These are phyloP conservation scores for Acronicta aceris DNA, from an alignment of 2,888 invertebrate genomes.

Conservation along the genomic window DNA sequence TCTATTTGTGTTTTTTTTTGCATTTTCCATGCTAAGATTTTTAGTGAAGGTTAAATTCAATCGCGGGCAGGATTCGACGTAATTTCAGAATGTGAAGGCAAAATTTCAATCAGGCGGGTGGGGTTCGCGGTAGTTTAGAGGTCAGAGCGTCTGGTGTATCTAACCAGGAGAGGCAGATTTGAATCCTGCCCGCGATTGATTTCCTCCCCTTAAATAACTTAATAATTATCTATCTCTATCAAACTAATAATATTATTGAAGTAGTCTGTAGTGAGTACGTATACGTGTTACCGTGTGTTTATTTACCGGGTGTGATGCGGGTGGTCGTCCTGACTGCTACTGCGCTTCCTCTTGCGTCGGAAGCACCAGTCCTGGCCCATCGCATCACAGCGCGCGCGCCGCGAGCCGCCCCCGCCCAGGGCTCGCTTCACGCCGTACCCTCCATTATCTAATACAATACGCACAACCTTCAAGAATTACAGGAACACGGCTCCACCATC, in stretches of 20 bases:
- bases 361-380: constrained; percentile 94
- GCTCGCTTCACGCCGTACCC: constrained; percentile 76
- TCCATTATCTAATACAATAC: constrained; percentile 53
- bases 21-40: too few relatives aligned
- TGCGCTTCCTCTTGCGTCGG: constrained; percentile 92
- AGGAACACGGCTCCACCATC: constrained; percentile 38
- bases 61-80: too few relatives aligned
- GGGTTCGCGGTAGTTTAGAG: too few relatives aligned
- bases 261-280: background rate
- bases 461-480: constrained; percentile 38
- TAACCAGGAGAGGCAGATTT: too few relatives aligned
- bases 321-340: constrained; percentile 91
- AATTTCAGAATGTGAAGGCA: too few relatives aligned
- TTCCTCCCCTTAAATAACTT: too few relatives aligned
- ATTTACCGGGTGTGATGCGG: constrained; percentile 89
- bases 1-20: too few relatives aligned
- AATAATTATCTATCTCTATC: too few relatives aligned
- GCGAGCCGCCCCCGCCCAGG: constrained; percentile 88
- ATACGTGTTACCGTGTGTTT: constrained; percentile 6
- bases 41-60: too few relatives aligned
- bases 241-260: background rate
- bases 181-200: too few relatives aligned
- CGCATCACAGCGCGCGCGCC: constrained; percentile 88
- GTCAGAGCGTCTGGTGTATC: too few relatives aligned
- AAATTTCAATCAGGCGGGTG: too few relatives aligned